Base-by-base conservation (phyloP, 2,797 vertebrate species). In the Leuciscus waleckii region DNA sequence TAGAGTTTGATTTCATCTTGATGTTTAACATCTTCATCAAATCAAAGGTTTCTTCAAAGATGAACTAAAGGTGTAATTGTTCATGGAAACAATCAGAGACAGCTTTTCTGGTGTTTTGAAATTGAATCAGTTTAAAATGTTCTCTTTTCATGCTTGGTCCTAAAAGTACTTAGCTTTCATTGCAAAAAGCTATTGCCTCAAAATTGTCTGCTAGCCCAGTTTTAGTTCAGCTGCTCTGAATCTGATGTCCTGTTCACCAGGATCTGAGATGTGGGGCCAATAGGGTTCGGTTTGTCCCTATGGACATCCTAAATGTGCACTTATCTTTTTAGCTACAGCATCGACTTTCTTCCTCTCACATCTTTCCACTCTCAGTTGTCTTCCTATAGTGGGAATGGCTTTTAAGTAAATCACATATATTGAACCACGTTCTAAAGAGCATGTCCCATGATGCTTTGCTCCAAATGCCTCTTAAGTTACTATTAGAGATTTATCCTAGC, bases 281-380 rank as follows among this genome's bases (percentile, higher is more conserved):
- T 26, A 43, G 67, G 67, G 41, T 79, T 65, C 11, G 82, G 21
- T 61, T 49, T 41, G 78, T 85, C 75, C 76, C 82, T 58, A 49
- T 85, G 85, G 80, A 85, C 49, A 71, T 58, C 63, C 75, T 83
- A 85, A 89, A 80, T 85, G 82, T 86, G 67, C 85, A 83, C 81
- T 87, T 89, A 88, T 85, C 76, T 69, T 81, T 85, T 87, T 41
- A 79, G 78, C 71, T 77, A 81, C 37, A 83, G 70, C 65, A 82
- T 88, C 54, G 39, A 71, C 41, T 81, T 29, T 74, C 46, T 69
- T 85, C 32, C 29, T 86, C 75, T 67, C 21, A 17, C 56, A 54
- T 67, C 70, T 87, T 43, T 61, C 41, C 21, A 19, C 63, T 68
- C 81, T 49, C 70, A 8, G 29, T 63, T 74, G 5, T 77, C 35